Evolutionary conservation across 2,888 invertebrate genomes (phyloP).

Genomic region (Ptychoptera albimana): DNA sequence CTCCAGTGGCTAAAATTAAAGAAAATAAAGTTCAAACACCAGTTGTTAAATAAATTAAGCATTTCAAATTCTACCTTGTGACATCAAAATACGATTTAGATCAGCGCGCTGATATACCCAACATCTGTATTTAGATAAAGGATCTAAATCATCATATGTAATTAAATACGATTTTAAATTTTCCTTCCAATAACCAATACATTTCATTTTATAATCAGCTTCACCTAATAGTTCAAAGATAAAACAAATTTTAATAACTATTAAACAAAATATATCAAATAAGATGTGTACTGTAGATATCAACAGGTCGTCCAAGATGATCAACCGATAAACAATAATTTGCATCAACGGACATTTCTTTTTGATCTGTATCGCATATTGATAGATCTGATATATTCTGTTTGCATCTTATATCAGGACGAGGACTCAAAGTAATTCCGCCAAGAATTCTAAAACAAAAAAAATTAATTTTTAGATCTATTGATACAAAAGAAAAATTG

Average conservation of each 20-base stretch:
- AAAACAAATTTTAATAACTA: slow-evolving; percentile 27
- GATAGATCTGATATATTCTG: slow-evolving; percentile 90
- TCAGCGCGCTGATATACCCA: slow-evolving; percentile 97
- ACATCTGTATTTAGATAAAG: slow-evolving; percentile 87
- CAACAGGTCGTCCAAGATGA: slow-evolving; percentile 83
- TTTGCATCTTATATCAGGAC: slow-evolving; percentile 84
- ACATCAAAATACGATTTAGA: slow-evolving; percentile 71
- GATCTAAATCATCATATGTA: slow-evolving; percentile 91
- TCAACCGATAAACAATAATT: slow-evolving; percentile 95
- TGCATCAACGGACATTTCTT: slow-evolving; percentile 86
- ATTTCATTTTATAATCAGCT: slow-evolving; percentile 92
- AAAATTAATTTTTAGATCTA: slow-evolving; percentile 8
- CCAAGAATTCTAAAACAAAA: slow-evolving; percentile 60
- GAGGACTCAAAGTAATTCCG: slow-evolving; percentile 84
- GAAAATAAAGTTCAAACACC: neutral
- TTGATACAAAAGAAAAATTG: slow-evolving; percentile 7
- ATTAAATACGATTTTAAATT: slow-evolving; percentile 92
- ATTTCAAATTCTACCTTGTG: slow-evolving; percentile 32
- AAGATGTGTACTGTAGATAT: slow-evolving; percentile 56
- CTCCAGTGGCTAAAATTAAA: slow-evolving; percentile 54
- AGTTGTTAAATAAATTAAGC: neutral
- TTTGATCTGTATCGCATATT: slow-evolving; percentile 89
- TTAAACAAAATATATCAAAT: slow-evolving; percentile 17
- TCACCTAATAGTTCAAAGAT: slow-evolving; percentile 32
- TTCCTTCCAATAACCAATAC: slow-evolving; percentile 96